Evolutionary conservation across 2,888 invertebrate genomes (phyloP), one percentile per base, ranked within the genome.

Genomic region (Torymus auratus): DNA sequence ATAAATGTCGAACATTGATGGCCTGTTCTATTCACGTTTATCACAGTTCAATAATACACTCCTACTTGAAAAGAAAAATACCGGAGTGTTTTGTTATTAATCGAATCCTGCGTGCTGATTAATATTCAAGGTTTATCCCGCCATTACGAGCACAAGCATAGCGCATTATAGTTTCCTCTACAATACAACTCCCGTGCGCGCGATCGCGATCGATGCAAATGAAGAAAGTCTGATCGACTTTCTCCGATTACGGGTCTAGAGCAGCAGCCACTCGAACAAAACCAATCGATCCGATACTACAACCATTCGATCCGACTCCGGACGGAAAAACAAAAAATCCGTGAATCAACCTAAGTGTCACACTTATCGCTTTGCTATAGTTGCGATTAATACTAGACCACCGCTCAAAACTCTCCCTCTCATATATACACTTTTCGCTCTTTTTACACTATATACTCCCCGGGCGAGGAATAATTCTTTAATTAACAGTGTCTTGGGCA

Each of bases 391-490:
- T 73, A 73, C 20, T 20, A 20, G 1, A 20, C 20, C 20, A 58
- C 13, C 41, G 17, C 62, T 72, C 52, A 61, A 61, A 23, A 17
- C 12, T 11, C 28, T 69, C 58, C 5, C 58, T 58, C 14, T 15
- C 28, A 1, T n/a, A 2, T n/a, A 11, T n/a, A 11, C 58, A 20
- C 17, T 20, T 20, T 13, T 60, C 60, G 7, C 20, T 17, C 20
- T 20, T 17, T 17, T 20, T 60, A 1, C 20, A 20, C 60, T 60
- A 17, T 60, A 17, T 61, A 61, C 2, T 20, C 23, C 5, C 23
- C 50, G 14, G n/a, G 52, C 72, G 28, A 61, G 41, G 58, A 78
- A 23, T 61, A 67, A 78, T 67, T 72, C 72, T 67, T 72, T 72
- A 61, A 72, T 78, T 78, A 72, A 72, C n/a, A 12, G 58, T 65